Conservation (phyloP, 2,113 vertebrate species). For the Colius striatus region DNA sequence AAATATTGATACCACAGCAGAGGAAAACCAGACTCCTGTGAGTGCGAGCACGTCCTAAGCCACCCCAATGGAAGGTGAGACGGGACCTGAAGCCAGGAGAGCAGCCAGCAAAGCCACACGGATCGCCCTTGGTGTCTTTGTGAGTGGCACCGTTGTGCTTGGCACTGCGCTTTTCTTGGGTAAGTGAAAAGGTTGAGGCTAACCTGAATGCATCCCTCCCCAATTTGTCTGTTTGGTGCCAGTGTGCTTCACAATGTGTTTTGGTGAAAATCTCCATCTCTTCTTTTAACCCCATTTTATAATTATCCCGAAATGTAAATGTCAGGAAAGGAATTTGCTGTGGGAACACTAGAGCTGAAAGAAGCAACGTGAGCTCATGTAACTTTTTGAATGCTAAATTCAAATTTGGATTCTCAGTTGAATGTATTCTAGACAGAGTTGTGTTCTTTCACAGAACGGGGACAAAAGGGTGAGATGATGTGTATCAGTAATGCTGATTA, state of each 20-base stretch:
- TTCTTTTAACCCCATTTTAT: neutral
- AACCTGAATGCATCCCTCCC: neutral
- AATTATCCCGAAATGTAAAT: neutral
- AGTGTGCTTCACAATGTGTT: accelerated
- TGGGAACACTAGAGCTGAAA: neutral
- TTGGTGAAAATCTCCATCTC: neutral
- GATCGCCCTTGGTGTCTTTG: conserved; percentile 72
- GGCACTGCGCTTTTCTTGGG: conserved; percentile 76
- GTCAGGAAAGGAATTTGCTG: neutral
- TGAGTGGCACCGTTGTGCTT: conserved; percentile 74
- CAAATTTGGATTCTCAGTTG: neutral
- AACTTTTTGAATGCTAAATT: neutral
- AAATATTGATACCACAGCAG: conserved; percentile 48
- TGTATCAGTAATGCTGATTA: neutral
- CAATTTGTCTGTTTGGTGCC: neutral
- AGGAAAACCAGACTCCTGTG: conserved; percentile 28
- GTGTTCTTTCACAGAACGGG: neutral
- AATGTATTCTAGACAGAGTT: neutral
- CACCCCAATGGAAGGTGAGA: conserved; percentile 77
- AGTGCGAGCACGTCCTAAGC: neutral
- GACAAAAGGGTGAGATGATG: neutral
- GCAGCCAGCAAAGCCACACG: conserved; percentile 60
- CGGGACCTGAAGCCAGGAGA: conserved; percentile 39
- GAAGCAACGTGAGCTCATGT: neutral
- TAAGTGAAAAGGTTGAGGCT: conserved; percentile 62